Evolutionary conservation across 2,888 invertebrate species (phyloP).

Genomic region (Pandemis corylana): DNA sequence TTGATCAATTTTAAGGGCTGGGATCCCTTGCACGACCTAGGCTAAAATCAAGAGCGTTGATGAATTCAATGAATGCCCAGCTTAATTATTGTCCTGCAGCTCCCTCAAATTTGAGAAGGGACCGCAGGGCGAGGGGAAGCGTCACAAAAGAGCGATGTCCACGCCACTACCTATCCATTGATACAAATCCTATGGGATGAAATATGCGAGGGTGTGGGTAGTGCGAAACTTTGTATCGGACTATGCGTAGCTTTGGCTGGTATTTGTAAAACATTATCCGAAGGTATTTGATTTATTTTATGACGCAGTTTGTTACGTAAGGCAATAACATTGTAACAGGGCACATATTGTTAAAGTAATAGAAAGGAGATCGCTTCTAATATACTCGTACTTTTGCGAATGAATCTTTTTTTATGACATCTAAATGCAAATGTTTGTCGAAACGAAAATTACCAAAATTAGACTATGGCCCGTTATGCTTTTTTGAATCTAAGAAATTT

Average conservation of each 20-base stretch:
- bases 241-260: slow-evolving; percentile 10
- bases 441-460: neutral
- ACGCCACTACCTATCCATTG: slow-evolving; percentile 73
- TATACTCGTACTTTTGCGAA: neutral
- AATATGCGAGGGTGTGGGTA: slow-evolving; percentile 57
- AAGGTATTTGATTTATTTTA: slow-evolving; percentile 19
- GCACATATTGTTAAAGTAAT: neutral
- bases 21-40: slow-evolving; percentile 31
- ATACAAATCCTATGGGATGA: slow-evolving; percentile 66
- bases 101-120: slow-evolving; percentile 33
- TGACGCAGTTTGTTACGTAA: neutral
- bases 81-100: slow-evolving; percentile 29
- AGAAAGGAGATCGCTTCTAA: neutral
- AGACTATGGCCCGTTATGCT: no score
- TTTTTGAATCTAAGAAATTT: no score
- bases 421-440: neutral
- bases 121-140: slow-evolving; percentile 23
- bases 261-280: slow-evolving; percentile 24
- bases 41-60: slow-evolving; percentile 44
- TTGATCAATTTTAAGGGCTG: neutral
- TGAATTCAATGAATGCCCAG: slow-evolving; percentile 56
- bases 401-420: neutral
- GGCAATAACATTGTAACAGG: neutral
- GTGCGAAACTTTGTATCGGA: slow-evolving; percentile 38
- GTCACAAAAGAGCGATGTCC: slow-evolving; percentile 64